Base-by-base conservation (phyloP, 2,113 vertebrate species). In the Phalacrocorax brasilianus region DNA sequence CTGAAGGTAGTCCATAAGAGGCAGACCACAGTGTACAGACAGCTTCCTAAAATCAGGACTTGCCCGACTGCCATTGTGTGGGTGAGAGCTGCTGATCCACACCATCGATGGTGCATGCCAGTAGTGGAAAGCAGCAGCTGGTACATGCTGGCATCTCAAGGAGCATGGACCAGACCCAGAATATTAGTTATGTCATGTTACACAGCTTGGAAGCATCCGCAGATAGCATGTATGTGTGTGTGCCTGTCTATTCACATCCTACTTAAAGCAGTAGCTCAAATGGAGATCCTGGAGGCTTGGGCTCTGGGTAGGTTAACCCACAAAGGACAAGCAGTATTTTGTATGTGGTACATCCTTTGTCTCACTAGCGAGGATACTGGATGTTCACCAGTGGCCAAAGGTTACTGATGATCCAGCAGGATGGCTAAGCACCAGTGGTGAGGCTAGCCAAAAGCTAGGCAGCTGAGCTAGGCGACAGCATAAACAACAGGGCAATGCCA, bases 101-200 rank as follows among this genome's bases (percentile, higher is more conserved):
- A 15, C 44, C 15, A 12, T 61, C 52, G 45, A 2, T 1, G 8
- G 42, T 2, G 2, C 1, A 0, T 45, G 35, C 12, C 79, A 62
- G 33, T 19, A 27, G 24, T 67, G n/a, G 55, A 74, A 73, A 42
- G 47, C 55, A 74, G 63, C 33, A 61, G 4, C 21, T 50, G 63
- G 5, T 56, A 16, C 4, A 0, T 52, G 7, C n/a, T 84, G 67
- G 8, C 45, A 32, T 24, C 59, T 56, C 12, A 12, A 62, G 58
- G 47, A 68, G 3, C 62, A 30, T 0, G 0, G 15, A 9, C 22
- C 21, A 28, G 52, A 24, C 61, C 45, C 40, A 15, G n/a, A 47
- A 6, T 44, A 12, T 49, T 44, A 47, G 24, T 85, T 72, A 28
- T 0, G 3, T 21, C 26, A 5, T 4, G 7, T 84, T 59, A n/a